These are phyloP conservation scores for Tichodroma muraria DNA, from an alignment of 2,113 vertebrate species.

Conservation along the genomic window DNA sequence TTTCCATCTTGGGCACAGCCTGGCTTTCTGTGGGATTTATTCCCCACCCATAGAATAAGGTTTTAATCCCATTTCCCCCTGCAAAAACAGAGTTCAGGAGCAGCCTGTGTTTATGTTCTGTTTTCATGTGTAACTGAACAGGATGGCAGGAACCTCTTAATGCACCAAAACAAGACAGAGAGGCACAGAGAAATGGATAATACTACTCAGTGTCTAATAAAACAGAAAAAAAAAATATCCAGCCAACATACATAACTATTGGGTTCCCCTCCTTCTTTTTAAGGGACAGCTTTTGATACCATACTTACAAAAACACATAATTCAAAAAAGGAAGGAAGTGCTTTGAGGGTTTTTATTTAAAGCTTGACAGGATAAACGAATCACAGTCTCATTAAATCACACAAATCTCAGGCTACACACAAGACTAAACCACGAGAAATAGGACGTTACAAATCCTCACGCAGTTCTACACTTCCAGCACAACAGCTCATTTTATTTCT, in stretches of 20 bases:
- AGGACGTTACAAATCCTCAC: constrained; percentile 13
- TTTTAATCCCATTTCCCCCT: neutral
- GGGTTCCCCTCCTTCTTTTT: neutral
- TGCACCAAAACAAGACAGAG: neutral
- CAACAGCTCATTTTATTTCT: constrained; percentile 64
- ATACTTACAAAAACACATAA: constrained; percentile 37
- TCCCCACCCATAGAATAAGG: neutral
- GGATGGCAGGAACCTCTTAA: neutral
- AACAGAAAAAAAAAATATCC: neutral
- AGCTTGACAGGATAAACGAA: constrained; percentile 61
- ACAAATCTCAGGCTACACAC: constrained; percentile 37
- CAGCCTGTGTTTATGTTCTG: neutral
- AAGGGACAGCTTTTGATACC: constrained; percentile 30
- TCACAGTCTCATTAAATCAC: constrained; percentile 55
- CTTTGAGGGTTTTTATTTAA: constrained; percentile 55
- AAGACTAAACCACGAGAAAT: neutral
- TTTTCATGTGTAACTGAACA: neutral
- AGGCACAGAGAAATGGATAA: neutral
- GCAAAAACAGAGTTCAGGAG: neutral
- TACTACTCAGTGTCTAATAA: neutral
- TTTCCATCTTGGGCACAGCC: neutral
- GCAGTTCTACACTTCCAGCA: constrained; percentile 25
- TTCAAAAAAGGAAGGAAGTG: constrained; percentile 59
- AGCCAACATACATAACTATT: neutral
- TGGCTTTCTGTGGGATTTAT: neutral